These are phyloP conservation scores for Lasiommata megera DNA, from an alignment of 2,888 invertebrate species.

Conservation along the genomic window DNA sequence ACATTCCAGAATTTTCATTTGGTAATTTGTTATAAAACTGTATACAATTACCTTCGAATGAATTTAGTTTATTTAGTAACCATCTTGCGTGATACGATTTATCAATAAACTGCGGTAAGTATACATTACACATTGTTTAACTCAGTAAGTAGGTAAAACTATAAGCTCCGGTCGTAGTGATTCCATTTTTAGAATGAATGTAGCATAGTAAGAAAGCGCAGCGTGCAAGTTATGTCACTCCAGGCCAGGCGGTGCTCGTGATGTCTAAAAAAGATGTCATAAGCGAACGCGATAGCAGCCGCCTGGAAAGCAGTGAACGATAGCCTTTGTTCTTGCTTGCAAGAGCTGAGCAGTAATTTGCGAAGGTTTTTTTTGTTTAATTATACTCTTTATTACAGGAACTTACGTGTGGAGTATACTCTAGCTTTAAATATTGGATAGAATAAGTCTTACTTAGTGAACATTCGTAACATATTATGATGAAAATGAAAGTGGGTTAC, in stretches of 20 bases:
- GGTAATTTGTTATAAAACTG: too few species aligned
- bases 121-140: neutral
- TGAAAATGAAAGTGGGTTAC: too few species aligned
- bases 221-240: constrained; percentile 8
- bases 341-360: neutral
- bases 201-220: neutral
- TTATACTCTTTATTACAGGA: neutral
- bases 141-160: neutral
- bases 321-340: neutral
- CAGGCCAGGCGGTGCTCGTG: constrained; percentile 8
- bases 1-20: too few species aligned
- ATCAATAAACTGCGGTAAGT: too few species aligned
- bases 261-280: constrained; percentile 9
- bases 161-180: neutral
- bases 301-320: neutral
- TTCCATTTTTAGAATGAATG: neutral
- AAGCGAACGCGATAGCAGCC: neutral
- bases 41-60: too few species aligned
- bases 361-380: neutral
- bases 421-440: too few species aligned
- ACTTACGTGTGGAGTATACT: too few species aligned
- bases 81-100: too few species aligned
- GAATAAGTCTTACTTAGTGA: too few species aligned
- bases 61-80: too few species aligned
- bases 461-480: too few species aligned